A percentile compares a stretch with the other conserved stretches of the same genome.
These are phyloP conservation scores for Drosophila ogumai DNA, from an alignment of 1,140 invertebrate species.

Conservation along the genomic window DNA sequence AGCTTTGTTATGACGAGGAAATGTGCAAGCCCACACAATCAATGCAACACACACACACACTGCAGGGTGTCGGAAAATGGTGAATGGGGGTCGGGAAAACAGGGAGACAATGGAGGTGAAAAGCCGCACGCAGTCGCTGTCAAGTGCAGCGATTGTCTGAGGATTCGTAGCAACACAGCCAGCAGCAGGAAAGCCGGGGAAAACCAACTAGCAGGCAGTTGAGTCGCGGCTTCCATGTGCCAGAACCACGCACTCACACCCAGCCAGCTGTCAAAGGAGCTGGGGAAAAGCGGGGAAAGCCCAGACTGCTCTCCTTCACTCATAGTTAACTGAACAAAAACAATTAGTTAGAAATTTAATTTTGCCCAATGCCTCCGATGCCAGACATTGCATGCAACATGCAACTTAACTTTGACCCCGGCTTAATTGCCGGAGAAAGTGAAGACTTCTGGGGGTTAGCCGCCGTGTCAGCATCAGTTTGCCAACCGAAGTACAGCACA, in stretches of 20 bases:
- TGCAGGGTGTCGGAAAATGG: conserved; percentile 1
- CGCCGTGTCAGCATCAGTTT: conserved; percentile 68
- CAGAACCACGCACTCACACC: conserved; percentile 30
- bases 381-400: conserved; percentile 66
- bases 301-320: conserved; percentile 51
- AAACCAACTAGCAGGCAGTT: conserved; percentile 55
- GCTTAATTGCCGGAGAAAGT: conserved; percentile 65
- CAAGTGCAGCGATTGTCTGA: conserved; percentile 64
- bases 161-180: conserved; percentile 45
- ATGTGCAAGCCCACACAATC: conserved; percentile 71
- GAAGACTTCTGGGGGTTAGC: conserved; percentile 55
- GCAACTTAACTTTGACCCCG: conserved; percentile 57
- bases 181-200: conserved; percentile 23
- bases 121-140: conserved; percentile 61
- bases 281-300: background rate
- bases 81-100: background rate
- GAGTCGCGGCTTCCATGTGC: conserved; percentile 62
- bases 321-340: conserved; percentile 51
- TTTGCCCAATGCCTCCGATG: conserved; percentile 44
- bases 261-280: conserved; percentile 12
- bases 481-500: conserved; percentile 5
- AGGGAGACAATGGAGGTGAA: conserved; percentile 13
- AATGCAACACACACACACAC: conserved; percentile 49
- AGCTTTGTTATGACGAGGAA: conserved; percentile 54
- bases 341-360: conserved; percentile 80